Evolutionary conservation across 2,888 invertebrate genomes (phyloP).

Genomic region (Bombyx huttoni): DNA sequence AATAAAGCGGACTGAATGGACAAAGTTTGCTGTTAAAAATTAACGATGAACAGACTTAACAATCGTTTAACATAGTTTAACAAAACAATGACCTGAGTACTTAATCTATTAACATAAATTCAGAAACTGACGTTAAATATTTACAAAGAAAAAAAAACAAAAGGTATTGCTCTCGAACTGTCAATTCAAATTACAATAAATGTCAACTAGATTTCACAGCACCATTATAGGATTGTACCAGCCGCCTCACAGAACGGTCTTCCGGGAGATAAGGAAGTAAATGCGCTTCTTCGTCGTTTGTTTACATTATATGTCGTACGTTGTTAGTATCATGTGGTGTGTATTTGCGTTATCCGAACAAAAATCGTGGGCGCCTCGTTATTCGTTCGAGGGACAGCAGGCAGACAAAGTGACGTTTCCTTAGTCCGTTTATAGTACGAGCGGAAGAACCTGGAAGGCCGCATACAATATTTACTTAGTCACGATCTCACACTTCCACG

Average conservation of each 20-base stretch:
- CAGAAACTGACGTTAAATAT: too few species aligned
- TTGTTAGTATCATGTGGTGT: conserved; percentile 21
- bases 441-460: conserved; percentile 58
- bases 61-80: too few species aligned
- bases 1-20: too few species aligned
- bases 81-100: too few species aligned
- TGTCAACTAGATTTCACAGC: not conserved
- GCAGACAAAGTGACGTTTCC: conserved; percentile 38
- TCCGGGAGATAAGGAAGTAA: conserved; percentile 52
- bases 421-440: conserved; percentile 54
- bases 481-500: conserved; percentile 12
- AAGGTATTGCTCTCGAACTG: too few species aligned
- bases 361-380: conserved; percentile 3
- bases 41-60: too few species aligned
- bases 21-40: too few species aligned
- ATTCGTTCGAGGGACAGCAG: conserved; percentile 16
- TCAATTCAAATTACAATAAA: too few species aligned
- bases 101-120: not conserved
- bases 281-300: conserved; percentile 18
- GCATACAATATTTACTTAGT: conserved; percentile 33
- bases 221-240: conserved; percentile 14
- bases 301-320: conserved; percentile 20
- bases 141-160: too few species aligned
- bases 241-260: conserved; percentile 27
- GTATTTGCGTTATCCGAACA: conserved; percentile 7